Percentiles rank a stretch among this genome's conserved stretches.
These are phyloP conservation scores for Turdus rufiventris DNA, from an alignment of 2,113 vertebrate genomes.

Conservation along the genomic window DNA sequence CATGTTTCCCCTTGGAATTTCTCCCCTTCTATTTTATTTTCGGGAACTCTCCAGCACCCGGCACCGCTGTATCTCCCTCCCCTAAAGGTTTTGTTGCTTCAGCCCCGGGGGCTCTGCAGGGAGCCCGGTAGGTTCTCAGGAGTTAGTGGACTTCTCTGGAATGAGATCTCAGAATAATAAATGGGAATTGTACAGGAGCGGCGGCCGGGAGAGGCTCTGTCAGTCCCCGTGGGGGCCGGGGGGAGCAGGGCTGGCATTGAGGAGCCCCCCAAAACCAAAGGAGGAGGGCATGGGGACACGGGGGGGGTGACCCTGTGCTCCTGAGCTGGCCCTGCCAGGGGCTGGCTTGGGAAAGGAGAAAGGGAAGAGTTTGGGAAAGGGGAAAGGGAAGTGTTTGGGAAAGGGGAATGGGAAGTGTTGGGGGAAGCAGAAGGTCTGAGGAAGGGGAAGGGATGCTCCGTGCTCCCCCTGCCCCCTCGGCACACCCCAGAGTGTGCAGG, in stretches of 20 bases:
- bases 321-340: neutral
- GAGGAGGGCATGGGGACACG: neutral
- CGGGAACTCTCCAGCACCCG: neutral
- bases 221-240: accelerated
- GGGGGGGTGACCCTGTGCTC: neutral
- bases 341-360: neutral
- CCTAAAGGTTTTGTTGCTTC: neutral
- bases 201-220: neutral
- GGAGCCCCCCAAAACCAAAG: neutral
- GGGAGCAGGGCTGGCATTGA: neutral
- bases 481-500: accelerated
- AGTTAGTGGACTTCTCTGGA: slow-evolving; percentile 25
- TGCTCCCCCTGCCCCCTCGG: neutral
- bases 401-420: neutral
- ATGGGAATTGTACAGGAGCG: slow-evolving; percentile 26
- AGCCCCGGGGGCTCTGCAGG: neutral
- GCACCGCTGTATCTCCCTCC: accelerated
- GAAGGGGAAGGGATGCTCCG: neutral
- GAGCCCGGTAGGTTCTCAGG: slow-evolving; percentile 21
- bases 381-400: neutral
- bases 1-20: neutral
- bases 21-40: neutral
- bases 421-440: neutral
- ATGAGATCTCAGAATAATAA: slow-evolving; percentile 8
- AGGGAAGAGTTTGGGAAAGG: neutral